Base-by-base conservation (phyloP, 1,140 invertebrate genomes). In the Drusus annulatus region DNA sequence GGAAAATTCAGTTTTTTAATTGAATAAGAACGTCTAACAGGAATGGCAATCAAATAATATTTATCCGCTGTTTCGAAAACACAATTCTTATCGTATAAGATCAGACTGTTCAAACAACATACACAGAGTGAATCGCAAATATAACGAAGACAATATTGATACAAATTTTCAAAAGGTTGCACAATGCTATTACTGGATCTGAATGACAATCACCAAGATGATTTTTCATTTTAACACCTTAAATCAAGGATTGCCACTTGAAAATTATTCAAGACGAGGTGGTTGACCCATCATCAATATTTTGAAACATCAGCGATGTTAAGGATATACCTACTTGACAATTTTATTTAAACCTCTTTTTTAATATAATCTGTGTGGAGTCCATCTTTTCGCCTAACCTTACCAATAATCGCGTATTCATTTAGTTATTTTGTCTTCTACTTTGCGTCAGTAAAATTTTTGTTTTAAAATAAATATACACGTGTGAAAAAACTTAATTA, bases 31-130 rank as follows among this genome's bases (percentile, higher is more conserved):
- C 7, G 23, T 71, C 51, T 45, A 71, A 52, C 68, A 71, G 36
- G 25, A 71, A 71, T 51, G 3, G 19, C 7, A 0, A 51, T 19
- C 68, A 52, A 71, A 71, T 71, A 71, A 51, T 71, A 51, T 19
- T 45, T 15, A 19, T 17, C 8, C n/a, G 1, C 3, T 28, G n/a
- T 7, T 65, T n/a, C 23, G 25, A 23, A 21, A 17, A 52, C 68
- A 51, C 45, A 71, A 71, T 50, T 13, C 62, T 17, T 65, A n/a
- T 17, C 45, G 8, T 4, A 7, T 71, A 2, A 23, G 16, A 51
- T 15, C 68, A 71, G 68, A 23, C 68, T 71, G 68, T 51, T 50
- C 36, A 36, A 71, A 71, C 10, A 51, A 50, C 2, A 52, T 23
- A 51, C 45, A 52, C 5, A 15, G 23, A 63, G 54, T 16, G 60